Conservation (phyloP, 2,797 vertebrate species). For the Gymnothorax javanicus region DNA sequence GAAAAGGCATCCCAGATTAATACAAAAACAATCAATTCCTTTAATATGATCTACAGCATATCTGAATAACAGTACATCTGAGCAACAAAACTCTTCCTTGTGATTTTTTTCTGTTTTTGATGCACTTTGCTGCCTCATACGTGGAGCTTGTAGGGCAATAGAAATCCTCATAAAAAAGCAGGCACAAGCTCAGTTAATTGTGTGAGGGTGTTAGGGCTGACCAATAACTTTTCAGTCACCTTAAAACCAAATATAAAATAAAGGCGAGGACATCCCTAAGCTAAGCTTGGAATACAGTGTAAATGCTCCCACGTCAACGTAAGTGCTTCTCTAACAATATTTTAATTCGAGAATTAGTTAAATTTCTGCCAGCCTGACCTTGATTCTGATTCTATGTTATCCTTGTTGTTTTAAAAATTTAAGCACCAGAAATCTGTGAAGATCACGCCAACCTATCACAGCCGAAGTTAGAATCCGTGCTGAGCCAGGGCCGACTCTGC, state of each 20-base stretch:
- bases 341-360: neutral
- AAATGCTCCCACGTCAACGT: neutral
- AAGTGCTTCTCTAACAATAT: neutral
- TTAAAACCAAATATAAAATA: neutral
- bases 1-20: neutral
- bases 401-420: neutral
- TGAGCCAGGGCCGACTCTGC: no score
- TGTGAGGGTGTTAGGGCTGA: neutral
- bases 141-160: neutral
- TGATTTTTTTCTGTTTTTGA: neutral
- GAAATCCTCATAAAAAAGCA: conserved; percentile 1
- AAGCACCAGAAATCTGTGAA: neutral
- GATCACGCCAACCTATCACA: neutral
- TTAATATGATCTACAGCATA: neutral
- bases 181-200: neutral
- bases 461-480: no score
- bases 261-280: neutral
- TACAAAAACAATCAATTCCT: neutral
- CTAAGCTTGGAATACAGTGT: neutral
- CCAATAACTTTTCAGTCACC: neutral
- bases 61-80: neutral
- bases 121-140: neutral
- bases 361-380: neutral
- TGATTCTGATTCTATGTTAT: neutral
- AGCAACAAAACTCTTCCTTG: neutral